Percentiles rank a stretch among this genome's conserved stretches.
Conservation (phyloP, 2,113 vertebrate species). For the Pollachius pollachius region DNA sequence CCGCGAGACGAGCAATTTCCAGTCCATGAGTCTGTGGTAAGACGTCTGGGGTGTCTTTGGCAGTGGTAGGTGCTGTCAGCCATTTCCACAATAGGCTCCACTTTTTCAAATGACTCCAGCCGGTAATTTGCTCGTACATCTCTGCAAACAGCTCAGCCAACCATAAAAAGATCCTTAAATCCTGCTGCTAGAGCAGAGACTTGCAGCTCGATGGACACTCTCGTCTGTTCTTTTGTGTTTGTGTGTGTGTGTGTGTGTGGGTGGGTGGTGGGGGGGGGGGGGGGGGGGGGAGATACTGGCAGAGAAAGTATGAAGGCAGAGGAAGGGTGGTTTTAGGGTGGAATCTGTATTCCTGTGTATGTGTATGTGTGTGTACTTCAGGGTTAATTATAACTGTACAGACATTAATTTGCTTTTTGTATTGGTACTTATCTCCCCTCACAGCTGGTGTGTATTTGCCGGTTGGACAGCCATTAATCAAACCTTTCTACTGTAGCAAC, state of each 20-base stretch:
- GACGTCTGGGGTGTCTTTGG: constrained; percentile 53
- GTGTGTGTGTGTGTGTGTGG: not conserved
- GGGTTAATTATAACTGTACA: constrained; percentile 86
- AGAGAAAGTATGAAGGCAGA: not conserved
- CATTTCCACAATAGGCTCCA: constrained; percentile 49
- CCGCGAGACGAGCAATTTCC: constrained; percentile 46
- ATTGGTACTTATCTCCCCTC: constrained; percentile 82
- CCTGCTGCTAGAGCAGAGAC: constrained; percentile 47
- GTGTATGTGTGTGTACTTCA: constrained; percentile 19
- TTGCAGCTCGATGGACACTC: constrained; percentile 17
- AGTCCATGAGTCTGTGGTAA: constrained; percentile 43
- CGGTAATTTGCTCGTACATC: constrained; percentile 63
- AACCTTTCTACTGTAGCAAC: constrained; percentile 77
- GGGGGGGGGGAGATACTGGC: constrained; percentile 3
- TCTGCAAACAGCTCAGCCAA: constrained; percentile 52
- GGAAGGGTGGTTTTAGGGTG: constrained; percentile 38
- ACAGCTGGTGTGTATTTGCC: constrained; percentile 81
- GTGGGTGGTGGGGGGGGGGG: not conserved
- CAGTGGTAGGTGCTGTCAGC: constrained; percentile 45
- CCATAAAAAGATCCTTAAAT: constrained; percentile 55
- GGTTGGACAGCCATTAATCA: constrained; percentile 88
- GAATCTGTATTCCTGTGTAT: constrained; percentile 45
- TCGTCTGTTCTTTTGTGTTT: constrained; percentile 43
- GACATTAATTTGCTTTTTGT: constrained; percentile 82
- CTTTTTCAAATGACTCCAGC: constrained; percentile 52